A percentile compares a stretch with the other conserved stretches of the same genome.
Evolutionary conservation across 2,888 invertebrate species (phyloP).

Genomic region (Habrosyne pyritoides): DNA sequence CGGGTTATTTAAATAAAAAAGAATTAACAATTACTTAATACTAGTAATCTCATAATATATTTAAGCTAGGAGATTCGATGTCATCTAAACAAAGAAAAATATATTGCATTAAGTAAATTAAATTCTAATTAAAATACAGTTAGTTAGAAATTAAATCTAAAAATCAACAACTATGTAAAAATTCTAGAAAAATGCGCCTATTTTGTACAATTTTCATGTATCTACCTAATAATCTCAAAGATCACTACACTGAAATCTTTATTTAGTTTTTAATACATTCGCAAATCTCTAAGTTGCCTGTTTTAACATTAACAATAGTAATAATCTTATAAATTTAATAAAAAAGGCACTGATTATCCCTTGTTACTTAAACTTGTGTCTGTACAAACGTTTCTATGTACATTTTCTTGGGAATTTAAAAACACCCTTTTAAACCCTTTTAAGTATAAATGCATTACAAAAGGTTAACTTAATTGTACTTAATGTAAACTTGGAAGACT

Average conservation of each 20-base stretch:
- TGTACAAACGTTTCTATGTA: slow-evolving; percentile 34
- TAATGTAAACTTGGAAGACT: slow-evolving; percentile 69
- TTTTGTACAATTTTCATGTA: slow-evolving; percentile 59
- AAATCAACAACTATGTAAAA: slow-evolving; percentile 71
- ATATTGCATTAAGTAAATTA: slow-evolving; percentile 53
- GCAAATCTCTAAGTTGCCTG: slow-evolving; percentile 8
- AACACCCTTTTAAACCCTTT: slow-evolving; percentile 37
- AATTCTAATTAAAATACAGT: slow-evolving; percentile 32
- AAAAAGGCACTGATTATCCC: slow-evolving; percentile 21
- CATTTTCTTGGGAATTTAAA: slow-evolving; percentile 26
- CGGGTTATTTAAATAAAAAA: slow-evolving; percentile 65
- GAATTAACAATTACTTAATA: slow-evolving; percentile 65
- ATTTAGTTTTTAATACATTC: slow-evolving; percentile 14
- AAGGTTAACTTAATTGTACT: slow-evolving; percentile 43
- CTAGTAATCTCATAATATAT: slow-evolving; percentile 78
- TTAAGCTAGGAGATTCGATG: slow-evolving; percentile 74
- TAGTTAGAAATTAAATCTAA: slow-evolving; percentile 39
- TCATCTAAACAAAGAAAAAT: slow-evolving; percentile 39
- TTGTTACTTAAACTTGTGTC: slow-evolving; percentile 17
- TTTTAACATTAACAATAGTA: slow-evolving; percentile 1
- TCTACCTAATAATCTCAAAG: slow-evolving; percentile 71
- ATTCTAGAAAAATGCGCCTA: slow-evolving; percentile 61
- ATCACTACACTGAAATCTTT: slow-evolving; percentile 34
- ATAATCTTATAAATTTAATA: slow-evolving; percentile 12
- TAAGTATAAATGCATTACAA: slow-evolving; percentile 44